These are phyloP conservation scores for Dorcus parallelipipedus DNA, from an alignment of 2,888 invertebrate species.

Conservation along the genomic window DNA sequence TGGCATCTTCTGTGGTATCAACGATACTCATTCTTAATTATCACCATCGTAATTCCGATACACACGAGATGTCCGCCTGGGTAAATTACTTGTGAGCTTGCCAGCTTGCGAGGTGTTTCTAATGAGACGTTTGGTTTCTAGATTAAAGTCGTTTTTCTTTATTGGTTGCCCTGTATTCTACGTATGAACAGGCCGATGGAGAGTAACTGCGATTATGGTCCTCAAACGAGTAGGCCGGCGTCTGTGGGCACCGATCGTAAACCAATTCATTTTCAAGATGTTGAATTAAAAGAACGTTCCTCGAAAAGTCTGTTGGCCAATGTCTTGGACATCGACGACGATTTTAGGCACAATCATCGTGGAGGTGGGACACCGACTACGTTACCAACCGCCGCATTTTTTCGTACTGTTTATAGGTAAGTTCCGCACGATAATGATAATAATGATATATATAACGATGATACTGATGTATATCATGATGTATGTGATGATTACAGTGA, in stretches of 20 bases:
- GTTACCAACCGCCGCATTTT: constrained; percentile 61
- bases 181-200: constrained; percentile 78
- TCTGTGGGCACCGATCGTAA: constrained; percentile 47
- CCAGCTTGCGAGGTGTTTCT: not conserved
- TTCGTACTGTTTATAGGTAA: constrained; percentile 73
- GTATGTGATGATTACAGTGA: too few species aligned
- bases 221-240: constrained; percentile 55
- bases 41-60: constrained; percentile 95
- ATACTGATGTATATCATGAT: too few species aligned
- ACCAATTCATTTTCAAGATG: constrained; percentile 47
- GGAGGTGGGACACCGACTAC: constrained; percentile 55
- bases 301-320: constrained; percentile 95
- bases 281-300: constrained; percentile 60
- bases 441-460: too few species aligned
- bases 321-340: constrained; percentile 96
- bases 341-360: constrained; percentile 79
- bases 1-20: constrained; percentile 95
- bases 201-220: constrained; percentile 25
- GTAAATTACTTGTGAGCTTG: constrained; percentile 52
- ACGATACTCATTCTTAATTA: constrained; percentile 97
- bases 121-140: constrained; percentile 44
- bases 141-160: constrained; percentile 89
- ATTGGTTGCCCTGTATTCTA: constrained; percentile 96
- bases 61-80: constrained; percentile 96
- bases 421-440: constrained; percentile 7